Percentiles rank a stretch among this genome's conserved stretches.
These are phyloP conservation scores for Meiosimyza platycephala DNA, from an alignment of 2,888 invertebrate genomes.

Conservation along the genomic window DNA sequence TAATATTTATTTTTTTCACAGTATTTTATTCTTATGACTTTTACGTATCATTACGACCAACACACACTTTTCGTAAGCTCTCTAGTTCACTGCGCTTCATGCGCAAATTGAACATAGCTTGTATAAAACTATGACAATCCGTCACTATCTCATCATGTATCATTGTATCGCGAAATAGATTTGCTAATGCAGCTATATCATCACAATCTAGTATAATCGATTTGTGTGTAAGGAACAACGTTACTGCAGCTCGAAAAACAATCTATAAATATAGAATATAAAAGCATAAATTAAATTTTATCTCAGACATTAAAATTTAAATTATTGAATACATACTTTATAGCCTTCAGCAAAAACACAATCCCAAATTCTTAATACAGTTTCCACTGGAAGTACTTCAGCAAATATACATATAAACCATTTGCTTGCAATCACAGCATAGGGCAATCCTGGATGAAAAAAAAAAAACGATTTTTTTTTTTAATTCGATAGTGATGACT, in stretches of 20 bases:
- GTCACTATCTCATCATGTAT: slow-evolving; percentile 81
- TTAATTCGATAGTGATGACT: too few species aligned
- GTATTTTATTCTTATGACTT: not conserved
- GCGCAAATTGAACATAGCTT: slow-evolving; percentile 85
- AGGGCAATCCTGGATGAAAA: slow-evolving; percentile 75
- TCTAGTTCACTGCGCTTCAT: slow-evolving; percentile 69
- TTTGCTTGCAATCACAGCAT: slow-evolving; percentile 92
- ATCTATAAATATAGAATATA: slow-evolving; percentile 67
- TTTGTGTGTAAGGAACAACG: slow-evolving; percentile 81
- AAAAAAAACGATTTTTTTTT: too few species aligned
- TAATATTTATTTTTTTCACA: not conserved
- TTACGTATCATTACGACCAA: slow-evolving; percentile 59
- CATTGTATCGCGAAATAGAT: slow-evolving; percentile 82
- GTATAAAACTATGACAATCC: slow-evolving; percentile 90
- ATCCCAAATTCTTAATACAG: slow-evolving; percentile 95
- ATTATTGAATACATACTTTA: slow-evolving; percentile 68
- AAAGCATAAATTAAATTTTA: not conserved
- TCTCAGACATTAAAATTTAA: not conserved
- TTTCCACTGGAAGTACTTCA: slow-evolving; percentile 94
- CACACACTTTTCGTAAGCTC: slow-evolving; percentile 58
- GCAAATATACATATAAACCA: slow-evolving; percentile 96
- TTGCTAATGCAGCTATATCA: slow-evolving; percentile 84
- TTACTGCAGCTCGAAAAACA: slow-evolving; percentile 87
- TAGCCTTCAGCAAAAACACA: slow-evolving; percentile 94
- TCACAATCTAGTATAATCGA: slow-evolving; percentile 79